Percentiles rank a stretch among this genome's conserved stretches.
Conservation (phyloP, 2,113 vertebrate species). For the Poecile atricapillus region DNA sequence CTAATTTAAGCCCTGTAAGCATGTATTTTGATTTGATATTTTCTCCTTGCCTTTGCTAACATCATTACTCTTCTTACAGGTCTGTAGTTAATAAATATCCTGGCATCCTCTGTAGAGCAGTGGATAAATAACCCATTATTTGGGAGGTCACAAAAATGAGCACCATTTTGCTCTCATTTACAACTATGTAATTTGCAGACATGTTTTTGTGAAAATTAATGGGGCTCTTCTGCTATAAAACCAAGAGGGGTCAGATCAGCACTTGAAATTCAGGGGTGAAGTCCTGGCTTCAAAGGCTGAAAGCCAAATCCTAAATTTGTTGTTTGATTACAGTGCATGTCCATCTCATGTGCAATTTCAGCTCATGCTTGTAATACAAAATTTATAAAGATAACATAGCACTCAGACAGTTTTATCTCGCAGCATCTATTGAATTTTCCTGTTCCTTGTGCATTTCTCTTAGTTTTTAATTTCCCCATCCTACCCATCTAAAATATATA, state of each 20-base stretch:
- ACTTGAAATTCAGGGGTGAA: neutral
- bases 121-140: neutral
- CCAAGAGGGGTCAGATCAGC: neutral
- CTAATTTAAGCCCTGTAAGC: neutral
- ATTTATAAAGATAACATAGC: neutral
- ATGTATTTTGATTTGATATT: neutral
- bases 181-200: neutral
- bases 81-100: neutral
- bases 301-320: neutral
- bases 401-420: neutral
- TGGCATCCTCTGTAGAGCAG: neutral
- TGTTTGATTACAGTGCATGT: neutral
- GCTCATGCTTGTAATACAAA: neutral
- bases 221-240: neutral
- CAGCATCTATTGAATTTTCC: neutral
- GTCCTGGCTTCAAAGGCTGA: neutral
- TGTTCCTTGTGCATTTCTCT: neutral
- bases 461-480: neutral
- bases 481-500: neutral
- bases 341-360: neutral
- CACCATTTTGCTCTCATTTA: neutral
- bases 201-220: neutral
- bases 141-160: neutral
- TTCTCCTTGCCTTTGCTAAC: neutral
- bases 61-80: neutral